Evolutionary conservation across 2,888 invertebrate species (phyloP).

Genomic region (Anthophora plumipes): DNA sequence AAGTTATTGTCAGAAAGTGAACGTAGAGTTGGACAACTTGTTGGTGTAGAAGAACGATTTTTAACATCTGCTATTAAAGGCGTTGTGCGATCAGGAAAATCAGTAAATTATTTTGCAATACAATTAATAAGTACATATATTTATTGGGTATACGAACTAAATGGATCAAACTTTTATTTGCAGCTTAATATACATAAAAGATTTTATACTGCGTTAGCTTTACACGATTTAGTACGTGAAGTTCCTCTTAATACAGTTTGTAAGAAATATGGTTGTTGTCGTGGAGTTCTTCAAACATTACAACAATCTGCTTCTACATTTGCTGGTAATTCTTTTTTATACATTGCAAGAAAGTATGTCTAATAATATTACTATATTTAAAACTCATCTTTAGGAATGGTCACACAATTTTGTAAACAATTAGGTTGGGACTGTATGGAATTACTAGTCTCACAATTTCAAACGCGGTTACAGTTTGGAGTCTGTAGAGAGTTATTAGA

Average conservation of each 20-base stretch:
- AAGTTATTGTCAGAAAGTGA: slow-evolving; percentile 91
- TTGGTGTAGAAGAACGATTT: slow-evolving; percentile 95
- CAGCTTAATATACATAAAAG: slow-evolving; percentile 85
- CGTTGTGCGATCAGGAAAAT: slow-evolving; percentile 85
- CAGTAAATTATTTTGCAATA: slow-evolving; percentile 60
- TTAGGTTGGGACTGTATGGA: slow-evolving; percentile 97
- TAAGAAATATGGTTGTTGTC: slow-evolving; percentile 93
- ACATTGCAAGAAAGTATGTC: not conserved
- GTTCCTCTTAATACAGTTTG: slow-evolving; percentile 92
- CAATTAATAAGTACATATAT: not conserved
- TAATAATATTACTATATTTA: not conserved
- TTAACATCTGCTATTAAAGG: slow-evolving; percentile 92
- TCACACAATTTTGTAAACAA: slow-evolving; percentile 97
- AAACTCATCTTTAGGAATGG: slow-evolving; percentile 90
- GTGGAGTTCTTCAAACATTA: slow-evolving; percentile 96
- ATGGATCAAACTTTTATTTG: slow-evolving; percentile 17
- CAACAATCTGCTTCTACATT: slow-evolving; percentile 98
- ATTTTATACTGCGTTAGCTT: slow-evolving; percentile 95
- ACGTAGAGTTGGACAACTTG: slow-evolving; percentile 94
- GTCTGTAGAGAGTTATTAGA: slow-evolving; percentile 96
- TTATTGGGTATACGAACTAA: not conserved
- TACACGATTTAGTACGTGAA: slow-evolving; percentile 97
- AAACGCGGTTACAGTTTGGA: slow-evolving; percentile 97
- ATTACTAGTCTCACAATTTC: slow-evolving; percentile 95
- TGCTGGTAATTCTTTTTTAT: slow-evolving; percentile 88